These are phyloP conservation scores for Nasonovia ribisnigri DNA, from an alignment of 2,888 invertebrate species.

Conservation along the genomic window DNA sequence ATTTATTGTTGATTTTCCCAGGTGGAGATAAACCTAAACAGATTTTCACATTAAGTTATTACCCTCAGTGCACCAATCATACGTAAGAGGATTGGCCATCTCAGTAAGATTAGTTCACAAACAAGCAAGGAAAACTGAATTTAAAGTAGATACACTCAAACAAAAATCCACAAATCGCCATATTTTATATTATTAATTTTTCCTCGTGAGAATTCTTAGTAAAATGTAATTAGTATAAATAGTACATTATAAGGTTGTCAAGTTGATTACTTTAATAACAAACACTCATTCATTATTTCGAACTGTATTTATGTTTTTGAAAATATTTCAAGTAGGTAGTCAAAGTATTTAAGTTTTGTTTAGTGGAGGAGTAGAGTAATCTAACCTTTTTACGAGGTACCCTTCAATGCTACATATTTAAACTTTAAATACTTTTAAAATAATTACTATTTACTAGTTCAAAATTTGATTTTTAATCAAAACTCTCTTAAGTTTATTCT, in stretches of 20 bases:
- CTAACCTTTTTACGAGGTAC: not conserved
- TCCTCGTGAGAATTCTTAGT: not conserved
- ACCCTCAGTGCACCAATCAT: not conserved
- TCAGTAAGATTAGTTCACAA: not conserved
- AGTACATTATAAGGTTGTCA: not conserved
- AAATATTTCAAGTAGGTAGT: not conserved
- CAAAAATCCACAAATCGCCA: not conserved
- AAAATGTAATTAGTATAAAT: not conserved
- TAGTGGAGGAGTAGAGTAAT: not conserved
- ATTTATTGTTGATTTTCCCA: not conserved
- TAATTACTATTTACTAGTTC: not conserved
- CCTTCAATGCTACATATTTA: not conserved
- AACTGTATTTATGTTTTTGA: not conserved
- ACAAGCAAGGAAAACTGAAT: not conserved
- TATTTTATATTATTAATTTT: not conserved
- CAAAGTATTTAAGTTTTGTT: not conserved
- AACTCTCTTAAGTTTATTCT: not conserved
- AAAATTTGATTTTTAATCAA: not conserved
- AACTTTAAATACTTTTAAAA: not conserved
- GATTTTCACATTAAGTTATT: not conserved
- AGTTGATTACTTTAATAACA: not conserved
- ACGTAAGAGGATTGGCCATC: not conserved
- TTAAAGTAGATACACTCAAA: not conserved
- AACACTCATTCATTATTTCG: not conserved
- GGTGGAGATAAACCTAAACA: not conserved